These are phyloP conservation scores for Latrodectus geometricus DNA, from an alignment of 1,140 invertebrate species.

Conservation along the genomic window DNA sequence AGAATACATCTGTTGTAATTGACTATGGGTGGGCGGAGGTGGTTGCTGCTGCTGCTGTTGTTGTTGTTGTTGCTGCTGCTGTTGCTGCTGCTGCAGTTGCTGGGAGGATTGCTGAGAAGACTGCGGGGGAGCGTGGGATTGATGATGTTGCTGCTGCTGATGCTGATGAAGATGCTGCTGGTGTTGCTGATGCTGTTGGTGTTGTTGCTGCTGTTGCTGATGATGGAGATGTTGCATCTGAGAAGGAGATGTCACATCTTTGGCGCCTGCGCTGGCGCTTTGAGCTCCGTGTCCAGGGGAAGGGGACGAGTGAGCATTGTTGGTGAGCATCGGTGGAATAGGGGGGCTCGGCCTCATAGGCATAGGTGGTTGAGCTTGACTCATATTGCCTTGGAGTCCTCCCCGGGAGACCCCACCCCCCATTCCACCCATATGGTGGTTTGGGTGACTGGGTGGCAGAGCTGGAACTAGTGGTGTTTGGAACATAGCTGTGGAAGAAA, in stretches of 20 bases:
- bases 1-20: conserved; percentile 57
- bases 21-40: conserved; percentile 59
- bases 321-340: conserved; percentile 61
- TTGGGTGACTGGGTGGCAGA: conserved; percentile 54
- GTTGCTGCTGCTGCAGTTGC: conserved; percentile 31
- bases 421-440: conserved; percentile 54
- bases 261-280: conserved; percentile 38
- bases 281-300: conserved; percentile 59
- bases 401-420: conserved; percentile 40
- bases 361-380: conserved; percentile 48
- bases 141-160: conserved; percentile 16
- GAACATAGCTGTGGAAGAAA: conserved; percentile 75
- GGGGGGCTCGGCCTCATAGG: conserved; percentile 66
- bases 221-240: conserved; percentile 47
- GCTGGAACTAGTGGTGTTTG: conserved; percentile 77
- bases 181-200: conserved; percentile 33
- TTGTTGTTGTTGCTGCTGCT: conserved; percentile 47
- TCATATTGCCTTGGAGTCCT: conserved; percentile 41
- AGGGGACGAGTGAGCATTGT: conserved; percentile 63
- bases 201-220: conserved; percentile 54
- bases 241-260: conserved; percentile 22
- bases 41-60: conserved; percentile 45
- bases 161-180: conserved; percentile 46
- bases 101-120: conserved; percentile 29
- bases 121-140: conserved; percentile 3